A percentile compares a stretch with the other conserved stretches of the same genome.
phyloP scores from a whole-genome alignment of 2,113 vertebrate species.

The Turnix velox region DNA sequence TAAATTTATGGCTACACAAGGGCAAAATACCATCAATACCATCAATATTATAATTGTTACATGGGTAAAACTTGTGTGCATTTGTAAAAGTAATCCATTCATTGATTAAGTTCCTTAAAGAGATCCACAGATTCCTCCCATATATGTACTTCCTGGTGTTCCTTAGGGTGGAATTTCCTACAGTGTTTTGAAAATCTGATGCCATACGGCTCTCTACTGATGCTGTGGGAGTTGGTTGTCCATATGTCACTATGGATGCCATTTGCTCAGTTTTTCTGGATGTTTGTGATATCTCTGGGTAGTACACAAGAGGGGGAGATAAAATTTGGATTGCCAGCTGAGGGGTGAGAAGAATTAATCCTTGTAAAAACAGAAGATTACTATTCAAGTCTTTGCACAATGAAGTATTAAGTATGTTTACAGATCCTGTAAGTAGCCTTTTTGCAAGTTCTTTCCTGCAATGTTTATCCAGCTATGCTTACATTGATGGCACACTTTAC shows the following conservation, averaged over 20 bases:
- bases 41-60: background rate
- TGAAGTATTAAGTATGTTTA: background rate
- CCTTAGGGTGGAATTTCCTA: background rate
- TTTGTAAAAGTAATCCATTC: constrained; percentile 14
- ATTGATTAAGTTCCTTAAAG: background rate
- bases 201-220: background rate
- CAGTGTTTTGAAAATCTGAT: background rate
- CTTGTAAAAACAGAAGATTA: background rate
- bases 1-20: background rate
- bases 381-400: background rate
- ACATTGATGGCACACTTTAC: background rate
- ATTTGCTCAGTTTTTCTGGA: background rate
- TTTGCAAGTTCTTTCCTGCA: background rate
- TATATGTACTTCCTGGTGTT: background rate
- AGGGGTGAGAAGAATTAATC: background rate
- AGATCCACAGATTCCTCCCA: background rate
- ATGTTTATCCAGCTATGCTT: background rate
- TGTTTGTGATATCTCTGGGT: background rate
- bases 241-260: background rate
- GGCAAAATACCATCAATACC: constrained; percentile 19
- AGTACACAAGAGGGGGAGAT: background rate
- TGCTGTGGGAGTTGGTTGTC: background rate
- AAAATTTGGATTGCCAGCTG: background rate
- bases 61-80: background rate
- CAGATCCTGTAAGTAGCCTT: background rate